Evolutionary conservation across 1,140 invertebrate genomes (phyloP).

Genomic region (Trachymyrmex septentrionalis): DNA sequence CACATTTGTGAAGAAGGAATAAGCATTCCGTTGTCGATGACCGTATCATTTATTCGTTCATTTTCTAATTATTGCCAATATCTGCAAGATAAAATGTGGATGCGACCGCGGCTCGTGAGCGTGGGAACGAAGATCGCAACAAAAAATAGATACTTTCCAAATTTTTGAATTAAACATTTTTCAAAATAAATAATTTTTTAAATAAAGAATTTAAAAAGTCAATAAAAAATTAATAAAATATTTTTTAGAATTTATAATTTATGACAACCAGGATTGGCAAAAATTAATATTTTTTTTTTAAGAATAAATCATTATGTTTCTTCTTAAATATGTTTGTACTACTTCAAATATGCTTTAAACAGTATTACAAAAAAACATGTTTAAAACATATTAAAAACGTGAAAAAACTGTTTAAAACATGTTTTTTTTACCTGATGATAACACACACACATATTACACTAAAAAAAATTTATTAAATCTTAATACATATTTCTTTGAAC

Average conservation of each 20-base stretch:
- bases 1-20: background rate
- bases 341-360: no score
- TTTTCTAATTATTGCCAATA: slow-evolving; percentile 15
- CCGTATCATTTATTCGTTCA: background rate
- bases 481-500: no score
- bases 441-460: background rate
- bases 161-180: background rate
- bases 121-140: background rate
- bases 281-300: no score
- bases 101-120: background rate
- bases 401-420: no score
- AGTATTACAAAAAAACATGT: no score
- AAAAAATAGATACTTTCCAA: background rate
- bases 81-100: slow-evolving; percentile 5
- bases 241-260: background rate
- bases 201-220: background rate
- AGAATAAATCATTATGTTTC: no score
- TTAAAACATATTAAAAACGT: no score
- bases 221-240: background rate
- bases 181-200: background rate
- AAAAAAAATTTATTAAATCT: no score
- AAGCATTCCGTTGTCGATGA: slow-evolving; percentile 15
- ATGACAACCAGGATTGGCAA: background rate
- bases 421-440: no score
- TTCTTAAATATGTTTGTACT: no score